Conservation (phyloP, 1,140 invertebrate genomes). For the Hylaeus volcanicus region DNA sequence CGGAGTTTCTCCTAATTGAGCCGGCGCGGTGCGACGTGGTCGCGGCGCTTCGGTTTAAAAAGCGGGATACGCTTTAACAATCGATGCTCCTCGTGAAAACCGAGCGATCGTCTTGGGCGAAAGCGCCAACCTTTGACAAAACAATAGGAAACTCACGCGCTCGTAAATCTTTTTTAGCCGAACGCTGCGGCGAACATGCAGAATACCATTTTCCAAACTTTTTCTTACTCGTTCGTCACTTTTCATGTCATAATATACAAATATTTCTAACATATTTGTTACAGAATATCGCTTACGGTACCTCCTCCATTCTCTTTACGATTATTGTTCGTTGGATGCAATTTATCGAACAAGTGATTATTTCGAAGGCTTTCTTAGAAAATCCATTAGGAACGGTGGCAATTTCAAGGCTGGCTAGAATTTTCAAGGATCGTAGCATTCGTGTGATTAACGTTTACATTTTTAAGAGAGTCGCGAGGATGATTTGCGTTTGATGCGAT, state of each 20-base stretch:
- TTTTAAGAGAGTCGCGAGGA: neutral
- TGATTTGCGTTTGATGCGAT: too few relatives aligned
- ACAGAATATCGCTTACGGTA: neutral
- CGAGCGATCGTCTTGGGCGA: neutral
- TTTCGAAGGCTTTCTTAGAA: neutral
- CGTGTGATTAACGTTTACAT: neutral
- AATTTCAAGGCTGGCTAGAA: neutral
- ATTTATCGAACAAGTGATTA: neutral
- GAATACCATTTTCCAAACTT: neutral
- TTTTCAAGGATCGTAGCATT: too few relatives aligned
- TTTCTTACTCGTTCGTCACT: neutral
- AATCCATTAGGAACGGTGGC: neutral
- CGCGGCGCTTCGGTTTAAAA: constrained; percentile 8
- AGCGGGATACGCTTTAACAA: constrained; percentile 10
- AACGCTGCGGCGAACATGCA: neutral
- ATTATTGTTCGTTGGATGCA: neutral
- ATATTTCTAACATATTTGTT: neutral
- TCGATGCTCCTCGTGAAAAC: constrained; percentile 10
- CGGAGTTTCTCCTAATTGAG: constrained; percentile 35
- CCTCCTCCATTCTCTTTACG: neutral
- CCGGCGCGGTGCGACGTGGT: neutral
- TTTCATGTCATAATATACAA: too few relatives aligned
- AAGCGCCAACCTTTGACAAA: neutral
- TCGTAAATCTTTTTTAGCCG: constrained; percentile 13
- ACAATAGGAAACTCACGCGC: neutral